Evolutionary conservation across 2,888 invertebrate genomes (phyloP), one percentile per base, ranked within the genome.

Genomic region (Hyposoter dolosus): DNA sequence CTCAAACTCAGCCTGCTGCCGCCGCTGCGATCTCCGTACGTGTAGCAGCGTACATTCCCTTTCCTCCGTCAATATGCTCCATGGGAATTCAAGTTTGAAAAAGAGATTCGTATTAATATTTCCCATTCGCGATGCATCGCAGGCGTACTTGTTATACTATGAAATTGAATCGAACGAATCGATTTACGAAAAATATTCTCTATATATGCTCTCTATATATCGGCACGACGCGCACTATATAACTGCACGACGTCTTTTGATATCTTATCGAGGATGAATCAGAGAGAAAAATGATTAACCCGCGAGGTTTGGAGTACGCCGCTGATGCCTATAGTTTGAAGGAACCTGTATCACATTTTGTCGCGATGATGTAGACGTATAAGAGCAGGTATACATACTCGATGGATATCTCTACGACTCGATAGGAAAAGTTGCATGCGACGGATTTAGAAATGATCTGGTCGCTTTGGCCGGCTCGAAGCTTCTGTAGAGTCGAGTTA

Each of bases 371-470:
- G 63, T 32, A 65, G 69, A 77, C 71, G n/a, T n/a, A 83, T 47
- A 15, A 47, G 65, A 79, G 71, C 82, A 77, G 71, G 82, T 78
- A 32, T 77, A 68, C 56, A 72, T 74, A 82, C 74, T 74, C 77
- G 72, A 82, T 76, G 66, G n/a, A 71, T 84, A 84, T 84, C 81
- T 76, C 47, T 9, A 28, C 23, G 69, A 17, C 32, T 71, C 60
- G 79, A 80, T 80, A 65, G 76, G 32, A 65, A 80, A 69, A 60
- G 40, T 80, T 80, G 15, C 28, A 43, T 15, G 28, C 78, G 71
- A 76, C 45, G 76, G 79, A 83, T 85, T 88, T 76, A 86, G 84
- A 86, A 86, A 88, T 88, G 69, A 88, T 84, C 81, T 75, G 56
- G 40, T 78, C 79, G 78, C 77, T 82, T 76, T 65, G 82, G 63